phyloP scores from a whole-genome alignment of 64 coral and sea anemone species.

The Montipora sp. region DNA sequence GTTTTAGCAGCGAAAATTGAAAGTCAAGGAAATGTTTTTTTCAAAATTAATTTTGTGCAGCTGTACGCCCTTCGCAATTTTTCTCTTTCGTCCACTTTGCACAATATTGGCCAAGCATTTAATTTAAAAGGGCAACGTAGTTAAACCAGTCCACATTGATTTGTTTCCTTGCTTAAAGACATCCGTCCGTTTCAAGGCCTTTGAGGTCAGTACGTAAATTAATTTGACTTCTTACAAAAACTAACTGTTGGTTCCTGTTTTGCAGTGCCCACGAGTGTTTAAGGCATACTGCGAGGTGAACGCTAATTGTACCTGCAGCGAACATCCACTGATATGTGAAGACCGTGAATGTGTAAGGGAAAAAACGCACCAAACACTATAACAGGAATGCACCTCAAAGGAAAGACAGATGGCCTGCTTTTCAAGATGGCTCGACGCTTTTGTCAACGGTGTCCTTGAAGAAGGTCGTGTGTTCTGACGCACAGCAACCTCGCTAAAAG shows the following conservation, averaged over 20 bases:
- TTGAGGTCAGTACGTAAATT: neutral
- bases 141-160: too few species aligned
- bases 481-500: neutral
- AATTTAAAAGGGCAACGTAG: too few species aligned
- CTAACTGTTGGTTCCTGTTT: neutral
- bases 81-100: too few species aligned
- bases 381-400: neutral
- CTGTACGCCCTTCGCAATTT: too few species aligned
- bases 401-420: neutral
- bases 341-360: slow-evolving; percentile 16
- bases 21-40: too few species aligned
- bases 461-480: neutral
- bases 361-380: neutral
- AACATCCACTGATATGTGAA: slow-evolving; percentile 27
- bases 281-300: neutral
- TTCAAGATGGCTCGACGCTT: neutral
- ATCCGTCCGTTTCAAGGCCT: neutral
- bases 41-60: too few species aligned
- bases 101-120: too few species aligned
- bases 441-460: neutral
- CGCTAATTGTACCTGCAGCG: slow-evolving; percentile 3
- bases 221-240: neutral
- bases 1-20: too few species aligned
- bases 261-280: slow-evolving; percentile 13
- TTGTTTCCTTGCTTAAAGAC: too few species aligned